These are phyloP conservation scores for Pelobates cultripes DNA, from an alignment of 2,797 vertebrate genomes.

Conservation along the genomic window DNA sequence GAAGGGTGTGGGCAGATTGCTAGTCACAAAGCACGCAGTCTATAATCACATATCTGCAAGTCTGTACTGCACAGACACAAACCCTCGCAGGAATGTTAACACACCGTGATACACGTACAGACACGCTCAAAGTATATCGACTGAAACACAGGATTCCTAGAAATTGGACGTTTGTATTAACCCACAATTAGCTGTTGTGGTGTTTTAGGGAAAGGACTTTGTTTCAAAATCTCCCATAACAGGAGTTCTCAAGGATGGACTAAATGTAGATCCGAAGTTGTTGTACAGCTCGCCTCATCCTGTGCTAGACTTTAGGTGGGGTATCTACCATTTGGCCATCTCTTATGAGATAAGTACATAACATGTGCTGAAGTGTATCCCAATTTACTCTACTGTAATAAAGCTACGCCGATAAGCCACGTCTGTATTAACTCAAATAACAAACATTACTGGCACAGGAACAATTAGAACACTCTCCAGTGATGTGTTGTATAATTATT, in stretches of 20 bases:
- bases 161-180: background rate
- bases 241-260: too few relatives aligned
- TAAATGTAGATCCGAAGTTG: too few relatives aligned
- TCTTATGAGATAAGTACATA: too few relatives aligned
- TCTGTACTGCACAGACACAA: background rate
- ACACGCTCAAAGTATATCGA: conserved; percentile 11
- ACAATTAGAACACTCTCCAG: background rate
- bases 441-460: background rate
- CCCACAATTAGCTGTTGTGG: background rate
- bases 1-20: background rate
- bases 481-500: conserved; percentile 20
- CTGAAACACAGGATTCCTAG: background rate
- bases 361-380: background rate
- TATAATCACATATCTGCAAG: conserved; percentile 16
- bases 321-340: too few relatives aligned
- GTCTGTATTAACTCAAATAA: background rate
- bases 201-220: too few relatives aligned
- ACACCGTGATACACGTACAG: background rate
- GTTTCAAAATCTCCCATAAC: too few relatives aligned
- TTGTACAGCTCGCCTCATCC: too few relatives aligned
- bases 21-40: conserved; percentile 3
- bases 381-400: too few relatives aligned
- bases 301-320: too few relatives aligned
- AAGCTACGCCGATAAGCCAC: conserved; percentile 4
- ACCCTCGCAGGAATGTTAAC: conserved; percentile 5